Conservation (phyloP, 2,888 invertebrate genomes). For the Platerodrilus igneus region DNA sequence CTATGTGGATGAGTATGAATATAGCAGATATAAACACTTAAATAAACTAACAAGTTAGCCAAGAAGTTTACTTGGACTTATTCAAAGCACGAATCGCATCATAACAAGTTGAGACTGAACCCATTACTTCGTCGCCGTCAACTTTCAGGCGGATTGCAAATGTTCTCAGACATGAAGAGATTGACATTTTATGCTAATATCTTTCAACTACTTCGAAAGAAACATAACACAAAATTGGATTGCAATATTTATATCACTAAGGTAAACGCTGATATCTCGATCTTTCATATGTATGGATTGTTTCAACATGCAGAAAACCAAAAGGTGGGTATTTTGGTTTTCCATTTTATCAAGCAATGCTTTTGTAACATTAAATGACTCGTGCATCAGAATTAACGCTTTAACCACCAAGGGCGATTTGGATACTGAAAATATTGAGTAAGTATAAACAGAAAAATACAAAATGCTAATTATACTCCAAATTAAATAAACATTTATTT, state of each 20-base stretch:
- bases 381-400: too few relatives aligned
- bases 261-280: constrained; percentile 12
- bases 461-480: too few relatives aligned
- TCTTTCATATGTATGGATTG: too few relatives aligned
- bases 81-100: constrained; percentile 37
- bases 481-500: too few relatives aligned
- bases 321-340: too few relatives aligned
- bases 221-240: constrained; percentile 29
- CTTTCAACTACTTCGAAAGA: constrained; percentile 31
- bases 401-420: too few relatives aligned
- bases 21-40: constrained; percentile 9
- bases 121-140: constrained; percentile 41
- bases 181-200: constrained; percentile 41
- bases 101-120: constrained; percentile 41
- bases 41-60: constrained; percentile 15
- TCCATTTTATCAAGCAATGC: too few relatives aligned
- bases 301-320: too few relatives aligned
- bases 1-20: too few relatives aligned
- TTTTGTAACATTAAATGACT: too few relatives aligned
- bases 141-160: constrained; percentile 36
- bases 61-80: constrained; percentile 24
- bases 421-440: too few relatives aligned
- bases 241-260: constrained; percentile 14
- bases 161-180: constrained; percentile 35
- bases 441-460: too few relatives aligned